Evolutionary conservation across 2,113 vertebrate genomes (phyloP).

Genomic region (Empidonax traillii): DNA sequence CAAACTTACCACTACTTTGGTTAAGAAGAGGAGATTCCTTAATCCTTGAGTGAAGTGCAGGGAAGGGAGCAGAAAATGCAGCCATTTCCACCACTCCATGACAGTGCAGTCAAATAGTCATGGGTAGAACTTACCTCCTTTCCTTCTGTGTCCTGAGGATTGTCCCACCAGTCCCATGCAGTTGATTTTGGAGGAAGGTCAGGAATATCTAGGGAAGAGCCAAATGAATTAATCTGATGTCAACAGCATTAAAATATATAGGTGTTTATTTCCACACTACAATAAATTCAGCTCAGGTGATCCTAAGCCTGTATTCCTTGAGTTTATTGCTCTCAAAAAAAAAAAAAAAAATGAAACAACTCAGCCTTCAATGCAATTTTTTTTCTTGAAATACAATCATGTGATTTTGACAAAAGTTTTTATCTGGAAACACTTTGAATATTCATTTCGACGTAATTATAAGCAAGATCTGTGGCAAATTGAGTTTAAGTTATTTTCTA

Average conservation of each 20-base stretch:
- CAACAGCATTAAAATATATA: background rate
- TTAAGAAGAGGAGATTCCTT: background rate
- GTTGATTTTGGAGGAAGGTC: background rate
- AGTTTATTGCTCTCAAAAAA: background rate
- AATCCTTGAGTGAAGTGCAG: background rate
- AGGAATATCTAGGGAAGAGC: background rate
- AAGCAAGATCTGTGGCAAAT: background rate
- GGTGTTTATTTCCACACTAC: background rate
- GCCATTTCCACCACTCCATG: rapidly evolving
- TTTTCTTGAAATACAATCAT: background rate
- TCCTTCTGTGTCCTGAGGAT: background rate
- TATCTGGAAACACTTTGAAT: background rate
- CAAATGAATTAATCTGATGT: background rate
- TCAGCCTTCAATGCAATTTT: background rate
- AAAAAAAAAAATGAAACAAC: background rate
- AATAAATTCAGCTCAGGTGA: background rate
- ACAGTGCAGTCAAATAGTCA: too few species aligned
- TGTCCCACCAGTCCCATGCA: background rate
- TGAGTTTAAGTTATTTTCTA: background rate
- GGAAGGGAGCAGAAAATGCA: background rate
- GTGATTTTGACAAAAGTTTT: background rate
- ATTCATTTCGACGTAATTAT: background rate
- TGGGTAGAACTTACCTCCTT: background rate
- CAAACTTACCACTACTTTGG: background rate
- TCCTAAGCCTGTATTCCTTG: background rate